Evolutionary conservation across 2,888 invertebrate genomes (phyloP).

Genomic region (Sinopyrophorus schimmeli): DNA sequence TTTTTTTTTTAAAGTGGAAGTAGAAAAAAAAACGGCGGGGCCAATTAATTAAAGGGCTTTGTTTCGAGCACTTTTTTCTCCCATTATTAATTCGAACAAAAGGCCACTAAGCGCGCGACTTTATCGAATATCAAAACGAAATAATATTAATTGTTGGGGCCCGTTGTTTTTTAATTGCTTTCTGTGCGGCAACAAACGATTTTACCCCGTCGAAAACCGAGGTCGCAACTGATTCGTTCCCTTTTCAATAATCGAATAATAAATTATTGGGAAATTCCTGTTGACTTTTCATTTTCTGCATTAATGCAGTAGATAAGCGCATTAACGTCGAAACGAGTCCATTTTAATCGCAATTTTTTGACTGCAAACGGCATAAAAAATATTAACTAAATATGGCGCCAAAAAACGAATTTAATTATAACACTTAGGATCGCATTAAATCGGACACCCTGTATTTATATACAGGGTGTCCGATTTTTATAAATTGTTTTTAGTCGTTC

Average conservation of each 20-base stretch:
- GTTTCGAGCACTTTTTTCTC: conserved; percentile 4
- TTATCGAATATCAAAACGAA: conserved; percentile 11
- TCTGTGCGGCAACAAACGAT: conserved; percentile 12
- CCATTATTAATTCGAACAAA: conserved; percentile 4
- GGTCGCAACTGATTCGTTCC: conserved; percentile 3
- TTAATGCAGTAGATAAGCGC: too few species aligned
- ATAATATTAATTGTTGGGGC: conserved; percentile 11
- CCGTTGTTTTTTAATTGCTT: conserved; percentile 14
- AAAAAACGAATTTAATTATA: too few species aligned
- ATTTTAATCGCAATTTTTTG: too few species aligned
- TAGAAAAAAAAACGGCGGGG: not conserved
- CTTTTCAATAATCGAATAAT: conserved; percentile 9
- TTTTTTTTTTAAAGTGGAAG: not conserved
- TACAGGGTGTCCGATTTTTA: too few species aligned
- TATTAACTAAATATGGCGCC: too few species aligned
- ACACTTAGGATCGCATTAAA: too few species aligned
- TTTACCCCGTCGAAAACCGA: conserved; percentile 4
- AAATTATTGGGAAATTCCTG: conserved; percentile 5
- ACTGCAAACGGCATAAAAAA: too few species aligned
- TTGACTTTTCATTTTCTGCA: too few species aligned
- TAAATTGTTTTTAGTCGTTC: too few species aligned
- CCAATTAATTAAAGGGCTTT: conserved; percentile 4
- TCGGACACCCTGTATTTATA: too few species aligned
- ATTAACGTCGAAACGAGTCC: too few species aligned
- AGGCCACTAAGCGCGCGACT: conserved; percentile 4